Evolutionary conservation across 2,113 vertebrate species (phyloP), one percentile per base, ranked within the genome.

Genomic region (Girardinichthys multiradiatus): DNA sequence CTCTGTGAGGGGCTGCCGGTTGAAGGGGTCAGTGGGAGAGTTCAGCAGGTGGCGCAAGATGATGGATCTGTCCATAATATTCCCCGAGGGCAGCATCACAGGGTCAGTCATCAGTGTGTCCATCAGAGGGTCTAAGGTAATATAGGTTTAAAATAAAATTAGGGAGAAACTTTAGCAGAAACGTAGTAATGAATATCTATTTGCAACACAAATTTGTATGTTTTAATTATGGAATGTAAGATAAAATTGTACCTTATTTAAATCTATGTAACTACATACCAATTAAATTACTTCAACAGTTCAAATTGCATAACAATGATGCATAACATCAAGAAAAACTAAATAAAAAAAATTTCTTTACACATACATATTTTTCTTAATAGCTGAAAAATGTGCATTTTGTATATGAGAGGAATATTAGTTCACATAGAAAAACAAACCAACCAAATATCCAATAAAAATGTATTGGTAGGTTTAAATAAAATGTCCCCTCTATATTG

Each of bases 101-200:
- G 98, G 98, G 82, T 99, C 98, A 0, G 94, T 96, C 98, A 99
- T 99, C 80, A 99, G 94, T 0, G 98, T 99, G 92, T 99, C 98
- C 98, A 99, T 99, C 67, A 99, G 94, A 0, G 98, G 98, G 86
- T 99, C 98, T 99, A 86, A 64, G 42, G 67, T 3, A 71, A 79
- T 28, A 75, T 30, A 12, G 2, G 64, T 69, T 76, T 63, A 60
- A 60, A 1, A 69, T 4, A 48, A 0, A 7, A 62, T 63, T 71
- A 39, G 0, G 0, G 3, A 37, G 66, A 54, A 30, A 48, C 31
- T 4, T 19, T 5, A 45, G 17, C 48, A 37, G n/a, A 14, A 64
- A 64, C 12, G 21, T 3, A 35, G 1, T 30, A 17, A 54, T 0
- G 27, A 39, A 19, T 5, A 8, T 12, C 42, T 54, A n/a, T 7